Evolutionary conservation across 2,797 vertebrate genomes (phyloP).

Genomic region (Etheostoma perlongum): DNA sequence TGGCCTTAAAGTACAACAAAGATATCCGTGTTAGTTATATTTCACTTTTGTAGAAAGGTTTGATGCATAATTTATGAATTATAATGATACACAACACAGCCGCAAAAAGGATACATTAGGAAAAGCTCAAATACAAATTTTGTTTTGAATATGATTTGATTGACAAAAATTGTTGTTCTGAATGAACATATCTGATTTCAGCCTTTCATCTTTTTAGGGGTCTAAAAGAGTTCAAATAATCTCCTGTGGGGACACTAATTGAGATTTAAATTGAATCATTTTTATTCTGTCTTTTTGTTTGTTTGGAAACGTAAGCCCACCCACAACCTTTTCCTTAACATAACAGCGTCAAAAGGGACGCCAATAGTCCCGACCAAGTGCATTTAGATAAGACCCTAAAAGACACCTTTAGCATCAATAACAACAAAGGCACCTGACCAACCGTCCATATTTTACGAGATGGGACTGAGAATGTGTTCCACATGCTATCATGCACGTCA

Average conservation of each 20-base stretch:
- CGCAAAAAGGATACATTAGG: background rate
- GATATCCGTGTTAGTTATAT: conserved; percentile 16
- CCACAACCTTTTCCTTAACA: too few species aligned
- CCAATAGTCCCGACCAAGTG: too few species aligned
- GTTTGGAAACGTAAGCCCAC: background rate
- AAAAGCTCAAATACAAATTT: background rate
- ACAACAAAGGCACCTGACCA: too few species aligned
- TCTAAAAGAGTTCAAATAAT: background rate
- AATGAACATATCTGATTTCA: background rate
- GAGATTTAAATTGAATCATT: background rate
- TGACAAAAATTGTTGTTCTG: background rate
- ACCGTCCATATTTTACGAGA: too few species aligned
- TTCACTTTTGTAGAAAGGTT: conserved; percentile 8
- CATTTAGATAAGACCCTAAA: too few species aligned
- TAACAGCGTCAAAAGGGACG: too few species aligned
- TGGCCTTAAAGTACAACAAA: conserved; percentile 32
- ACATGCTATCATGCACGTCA: background rate
- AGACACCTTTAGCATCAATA: too few species aligned
- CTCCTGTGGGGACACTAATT: background rate
- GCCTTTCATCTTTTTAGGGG: background rate
- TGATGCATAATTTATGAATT: background rate
- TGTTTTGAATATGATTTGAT: background rate
- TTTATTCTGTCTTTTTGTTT: background rate
- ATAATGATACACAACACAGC: conserved; percentile 1
- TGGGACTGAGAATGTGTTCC: too few species aligned